Evolutionary conservation across 1,140 invertebrate genomes (phyloP), one percentile per base, ranked within the genome.

Genomic region (Mycetomoellerius zeteki): DNA sequence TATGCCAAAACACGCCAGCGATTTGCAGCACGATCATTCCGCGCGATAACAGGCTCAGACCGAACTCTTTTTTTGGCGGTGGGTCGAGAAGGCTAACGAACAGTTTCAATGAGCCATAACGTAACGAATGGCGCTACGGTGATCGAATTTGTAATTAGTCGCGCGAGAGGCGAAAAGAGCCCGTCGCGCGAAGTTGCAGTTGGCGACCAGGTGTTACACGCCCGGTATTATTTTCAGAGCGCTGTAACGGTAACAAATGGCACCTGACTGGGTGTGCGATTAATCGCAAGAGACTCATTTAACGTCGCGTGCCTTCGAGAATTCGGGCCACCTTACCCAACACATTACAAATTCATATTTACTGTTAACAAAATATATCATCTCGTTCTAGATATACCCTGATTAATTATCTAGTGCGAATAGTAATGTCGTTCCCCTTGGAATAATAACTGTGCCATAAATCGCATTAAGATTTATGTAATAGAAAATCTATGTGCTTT

Each of bases 201-300:
- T 54, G 64, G 88, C 87, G 88, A 89, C 87, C 88, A 90, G 88
- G 88, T 90, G 88, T 90, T 90, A 82, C 88, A 65, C 71, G 88
- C 21, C 16, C 54, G 64, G 58, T 86, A 90, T 84, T 90, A 90
- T 90, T 90, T 89, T 89, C 88, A 64, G 71, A 50, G 33, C n/a
- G 69, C 30, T 71, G 87, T 56, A 50, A 65, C 65, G 58, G 80
- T 89, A 88, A 89, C 82, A 81, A 89, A 89, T 89, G 76, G 88
- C 88, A 87, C 76, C 77, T 89, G 85, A 90, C 85, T 87, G 85
- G 50, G 64, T 52, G 85, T 50, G 76, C 77, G 75, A 90, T 90
- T 90, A 90, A 86, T 90, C 88, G 85, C 88, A 33, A 50, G 88
- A 73, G 88, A 89, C 88, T 89, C 88, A 90, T 89, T 90, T 90